Conservation (phyloP, 2,797 vertebrate genomes). For the Hippopotamyrus pictus region DNA sequence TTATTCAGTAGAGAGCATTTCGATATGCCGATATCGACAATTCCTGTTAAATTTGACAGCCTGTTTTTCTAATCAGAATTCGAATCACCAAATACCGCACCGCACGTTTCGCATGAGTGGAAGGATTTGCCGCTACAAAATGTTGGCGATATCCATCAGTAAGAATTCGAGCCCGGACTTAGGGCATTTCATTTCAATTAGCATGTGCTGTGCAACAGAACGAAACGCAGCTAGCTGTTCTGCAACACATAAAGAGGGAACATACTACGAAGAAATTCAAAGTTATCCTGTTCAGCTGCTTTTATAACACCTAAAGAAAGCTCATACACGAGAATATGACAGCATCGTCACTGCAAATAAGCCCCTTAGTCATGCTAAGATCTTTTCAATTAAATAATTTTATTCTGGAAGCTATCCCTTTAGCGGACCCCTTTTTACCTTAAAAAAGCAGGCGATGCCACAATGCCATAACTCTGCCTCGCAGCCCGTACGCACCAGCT, state of each 20-base stretch:
- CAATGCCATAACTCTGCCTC: conserved; percentile 50
- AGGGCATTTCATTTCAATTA: background rate
- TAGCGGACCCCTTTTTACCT: conserved; percentile 40
- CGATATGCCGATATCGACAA: background rate
- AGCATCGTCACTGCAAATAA: background rate
- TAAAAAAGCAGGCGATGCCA: conserved; percentile 43
- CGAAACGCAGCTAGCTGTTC: background rate
- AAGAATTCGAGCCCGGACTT: background rate
- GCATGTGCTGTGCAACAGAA: background rate
- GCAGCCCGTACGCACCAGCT: conserved; percentile 55
- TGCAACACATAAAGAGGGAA: background rate
- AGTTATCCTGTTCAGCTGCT: background rate
- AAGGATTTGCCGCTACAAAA: background rate
- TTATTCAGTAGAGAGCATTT: background rate
- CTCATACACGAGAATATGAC: background rate
- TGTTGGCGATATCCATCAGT: background rate
- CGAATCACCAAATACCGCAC: background rate
- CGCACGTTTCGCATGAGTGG: background rate
- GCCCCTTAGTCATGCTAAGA: background rate
- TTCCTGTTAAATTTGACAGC: background rate
- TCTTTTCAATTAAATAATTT: background rate
- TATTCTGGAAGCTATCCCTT: background rate
- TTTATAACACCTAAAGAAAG: background rate
- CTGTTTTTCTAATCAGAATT: background rate
- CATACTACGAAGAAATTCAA: background rate